These are phyloP conservation scores for Ceyx melanurus DNA, from an alignment of 2,113 vertebrate species.

Conservation along the genomic window DNA sequence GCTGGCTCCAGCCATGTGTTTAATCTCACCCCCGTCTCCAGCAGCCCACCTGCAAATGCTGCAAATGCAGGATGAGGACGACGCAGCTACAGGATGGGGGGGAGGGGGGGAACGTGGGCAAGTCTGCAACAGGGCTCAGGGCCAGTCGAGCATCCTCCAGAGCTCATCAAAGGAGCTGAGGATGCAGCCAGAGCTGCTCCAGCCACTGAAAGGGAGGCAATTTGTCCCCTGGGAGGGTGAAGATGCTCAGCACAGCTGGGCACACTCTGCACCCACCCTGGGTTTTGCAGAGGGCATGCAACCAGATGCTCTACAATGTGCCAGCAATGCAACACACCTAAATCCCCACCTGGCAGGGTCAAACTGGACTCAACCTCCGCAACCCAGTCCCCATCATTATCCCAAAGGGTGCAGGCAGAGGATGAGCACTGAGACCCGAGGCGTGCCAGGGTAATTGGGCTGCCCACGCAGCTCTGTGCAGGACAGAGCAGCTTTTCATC, in stretches of 20 bases:
- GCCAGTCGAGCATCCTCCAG: neutral
- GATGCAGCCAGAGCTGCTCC: neutral
- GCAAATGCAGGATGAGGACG: neutral
- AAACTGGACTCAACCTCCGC: neutral
- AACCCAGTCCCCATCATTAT: fast-evolving
- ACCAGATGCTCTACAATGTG: neutral
- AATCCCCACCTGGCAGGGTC: fast-evolving
- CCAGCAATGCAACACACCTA: neutral
- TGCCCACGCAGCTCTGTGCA: fast-evolving
- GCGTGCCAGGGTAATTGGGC: fast-evolving
- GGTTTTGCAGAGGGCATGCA: neutral
- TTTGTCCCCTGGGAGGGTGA: neutral
- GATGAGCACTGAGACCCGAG: fast-evolving
- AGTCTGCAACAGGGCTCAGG: fast-evolving
- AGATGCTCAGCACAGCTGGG: fast-evolving
- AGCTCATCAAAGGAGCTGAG: neutral
- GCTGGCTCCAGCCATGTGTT: neutral
- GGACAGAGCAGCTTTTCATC: neutral
- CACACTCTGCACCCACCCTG: neutral
- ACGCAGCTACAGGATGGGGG: fast-evolving
- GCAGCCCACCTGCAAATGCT: neutral
- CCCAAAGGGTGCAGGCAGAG: neutral
- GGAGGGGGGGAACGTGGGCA: neutral
- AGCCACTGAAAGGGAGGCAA: neutral
- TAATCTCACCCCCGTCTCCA: neutral